These are phyloP conservation scores for Odontothrips loti DNA, from an alignment of 2,888 invertebrate genomes.

Conservation along the genomic window DNA sequence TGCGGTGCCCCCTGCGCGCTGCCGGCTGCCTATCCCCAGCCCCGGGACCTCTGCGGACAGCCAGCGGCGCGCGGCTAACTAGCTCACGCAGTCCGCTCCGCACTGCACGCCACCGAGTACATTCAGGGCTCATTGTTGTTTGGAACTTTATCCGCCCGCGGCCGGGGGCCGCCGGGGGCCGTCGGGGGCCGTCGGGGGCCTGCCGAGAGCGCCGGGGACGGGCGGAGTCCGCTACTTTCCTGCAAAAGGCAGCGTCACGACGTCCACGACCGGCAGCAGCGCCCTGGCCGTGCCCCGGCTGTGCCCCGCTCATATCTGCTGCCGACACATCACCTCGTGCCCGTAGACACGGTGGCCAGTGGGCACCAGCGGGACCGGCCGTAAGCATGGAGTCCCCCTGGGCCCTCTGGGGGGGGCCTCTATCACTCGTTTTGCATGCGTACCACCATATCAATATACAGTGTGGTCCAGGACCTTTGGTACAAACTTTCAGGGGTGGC, in stretches of 20 bases:
- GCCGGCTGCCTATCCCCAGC: too few relatives aligned
- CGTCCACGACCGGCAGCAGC: neutral
- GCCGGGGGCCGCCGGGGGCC: neutral
- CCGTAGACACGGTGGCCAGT: neutral
- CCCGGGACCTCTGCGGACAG: too few relatives aligned
- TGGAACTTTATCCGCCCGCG: neutral
- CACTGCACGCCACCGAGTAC: too few relatives aligned
- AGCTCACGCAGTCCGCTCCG: neutral
- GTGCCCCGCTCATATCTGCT: neutral
- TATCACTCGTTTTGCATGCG: too few relatives aligned
- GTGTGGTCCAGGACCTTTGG: too few relatives aligned
- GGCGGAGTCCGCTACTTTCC: neutral
- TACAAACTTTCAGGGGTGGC: too few relatives aligned
- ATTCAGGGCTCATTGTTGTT: neutral
- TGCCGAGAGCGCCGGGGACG: neutral
- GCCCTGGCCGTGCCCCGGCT: neutral
- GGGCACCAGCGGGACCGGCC: neutral
- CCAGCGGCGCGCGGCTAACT: too few relatives aligned
- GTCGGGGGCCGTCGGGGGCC: neutral
- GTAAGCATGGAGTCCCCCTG: too few relatives aligned
- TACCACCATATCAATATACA: too few relatives aligned
- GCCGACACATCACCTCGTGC: neutral
- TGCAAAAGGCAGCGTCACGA: constrained; percentile 22
- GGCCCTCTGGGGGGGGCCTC: too few relatives aligned
- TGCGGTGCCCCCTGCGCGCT: too few relatives aligned